Percentiles rank a stretch among this genome's conserved stretches.
phyloP scores from a whole-genome alignment of 2,888 invertebrate species.

The Lasius fuliginosus region DNA sequence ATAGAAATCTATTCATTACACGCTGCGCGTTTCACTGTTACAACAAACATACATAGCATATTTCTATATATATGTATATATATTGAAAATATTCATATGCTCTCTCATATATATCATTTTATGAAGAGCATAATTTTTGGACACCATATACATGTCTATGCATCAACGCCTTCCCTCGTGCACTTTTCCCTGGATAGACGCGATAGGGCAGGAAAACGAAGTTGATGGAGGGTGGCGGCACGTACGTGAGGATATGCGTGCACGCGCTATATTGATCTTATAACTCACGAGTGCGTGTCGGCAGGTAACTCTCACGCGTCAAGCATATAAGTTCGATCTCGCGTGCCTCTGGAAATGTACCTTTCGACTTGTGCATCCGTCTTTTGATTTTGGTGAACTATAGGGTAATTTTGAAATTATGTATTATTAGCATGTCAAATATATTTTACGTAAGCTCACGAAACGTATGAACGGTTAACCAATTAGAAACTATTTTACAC shows the following conservation, averaged over 20 bases:
- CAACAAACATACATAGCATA: neutral
- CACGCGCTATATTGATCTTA: slow-evolving; percentile 82
- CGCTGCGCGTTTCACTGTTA: neutral
- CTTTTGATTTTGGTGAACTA: neutral
- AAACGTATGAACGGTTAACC: neutral
- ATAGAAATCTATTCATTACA: neutral
- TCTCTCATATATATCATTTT: neutral
- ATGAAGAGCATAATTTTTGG: slow-evolving; percentile 20
- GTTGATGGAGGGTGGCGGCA: slow-evolving; percentile 62
- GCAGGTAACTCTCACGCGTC: slow-evolving; percentile 73
- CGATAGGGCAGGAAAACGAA: slow-evolving; percentile 61
- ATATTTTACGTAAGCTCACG: neutral
- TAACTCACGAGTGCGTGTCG: slow-evolving; percentile 78
- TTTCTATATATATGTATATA: neutral
- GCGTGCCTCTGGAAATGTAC: slow-evolving; percentile 28
- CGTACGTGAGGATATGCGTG: slow-evolving; percentile 79
- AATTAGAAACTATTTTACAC: neutral
- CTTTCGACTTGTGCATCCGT: neutral
- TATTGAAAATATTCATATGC: slow-evolving; percentile 1
- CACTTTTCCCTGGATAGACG: slow-evolving; percentile 70
- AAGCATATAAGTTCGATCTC: slow-evolving; percentile 57
- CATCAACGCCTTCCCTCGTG: slow-evolving; percentile 60
- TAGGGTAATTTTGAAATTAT: neutral
- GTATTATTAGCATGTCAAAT: neutral
- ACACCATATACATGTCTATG: slow-evolving; percentile 60